Percentiles rank a stretch among this genome's conserved stretches.
Evolutionary conservation across 2,888 invertebrate genomes (phyloP).

Genomic region (Aquatica leii): DNA sequence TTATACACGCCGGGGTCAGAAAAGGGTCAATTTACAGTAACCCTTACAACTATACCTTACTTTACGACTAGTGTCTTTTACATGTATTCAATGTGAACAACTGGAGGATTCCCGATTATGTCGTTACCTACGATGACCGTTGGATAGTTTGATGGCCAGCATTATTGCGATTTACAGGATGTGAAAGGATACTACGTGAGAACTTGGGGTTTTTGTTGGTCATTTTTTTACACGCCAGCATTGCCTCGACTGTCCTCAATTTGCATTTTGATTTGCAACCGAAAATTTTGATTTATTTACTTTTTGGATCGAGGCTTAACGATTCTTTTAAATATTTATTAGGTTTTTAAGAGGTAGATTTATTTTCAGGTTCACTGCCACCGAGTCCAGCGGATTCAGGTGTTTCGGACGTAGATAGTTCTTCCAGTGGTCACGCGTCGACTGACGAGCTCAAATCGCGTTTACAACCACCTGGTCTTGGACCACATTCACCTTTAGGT

Average conservation of each 20-base stretch:
- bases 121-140: constrained; percentile 62
- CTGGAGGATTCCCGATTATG: constrained; percentile 58
- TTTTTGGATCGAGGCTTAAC: constrained; percentile 13
- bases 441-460: constrained; percentile 87
- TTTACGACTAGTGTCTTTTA: constrained; percentile 15
- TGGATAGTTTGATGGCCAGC: constrained; percentile 50
- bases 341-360: constrained; percentile 5
- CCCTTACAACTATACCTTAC: constrained; percentile 32
- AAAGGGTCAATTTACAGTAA: constrained; percentile 47
- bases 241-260: constrained; percentile 54
- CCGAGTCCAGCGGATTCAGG: constrained; percentile 98
- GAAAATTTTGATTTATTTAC: constrained; percentile 60
- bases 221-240: constrained; percentile 44
- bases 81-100: constrained; percentile 39
- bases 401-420: constrained; percentile 96
- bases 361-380: constrained; percentile 84
- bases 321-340: neutral
- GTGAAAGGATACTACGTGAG: constrained; percentile 57
- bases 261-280: constrained; percentile 59
- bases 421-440: constrained; percentile 78
- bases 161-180: constrained; percentile 52
- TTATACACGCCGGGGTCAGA: constrained; percentile 55
- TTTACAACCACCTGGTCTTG: constrained; percentile 71
- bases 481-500: constrained; percentile 58
- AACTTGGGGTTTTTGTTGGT: constrained; percentile 53